These are phyloP conservation scores for Mimumesa dahlbomi DNA, from an alignment of 2,888 invertebrate species.

Conservation along the genomic window DNA sequence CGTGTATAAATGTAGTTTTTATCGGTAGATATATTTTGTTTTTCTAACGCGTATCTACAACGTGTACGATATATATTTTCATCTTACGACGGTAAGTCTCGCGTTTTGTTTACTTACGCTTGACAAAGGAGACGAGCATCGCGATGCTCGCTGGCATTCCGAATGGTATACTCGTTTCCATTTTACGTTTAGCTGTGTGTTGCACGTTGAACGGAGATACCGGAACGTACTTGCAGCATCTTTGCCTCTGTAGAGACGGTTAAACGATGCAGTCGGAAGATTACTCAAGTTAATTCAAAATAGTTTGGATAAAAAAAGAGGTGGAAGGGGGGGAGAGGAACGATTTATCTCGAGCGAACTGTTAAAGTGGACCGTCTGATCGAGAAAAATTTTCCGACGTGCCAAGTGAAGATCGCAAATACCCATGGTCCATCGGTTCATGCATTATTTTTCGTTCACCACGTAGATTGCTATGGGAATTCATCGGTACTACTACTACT, in stretches of 20 bases:
- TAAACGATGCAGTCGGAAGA: neutral
- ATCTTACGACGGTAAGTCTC: too few relatives aligned
- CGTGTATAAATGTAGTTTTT: too few relatives aligned
- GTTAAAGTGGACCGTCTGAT: conserved; percentile 31
- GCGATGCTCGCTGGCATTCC: too few relatives aligned
- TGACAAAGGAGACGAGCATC: too few relatives aligned
- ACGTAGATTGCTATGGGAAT: conserved; percentile 45
- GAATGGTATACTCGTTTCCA: too few relatives aligned
- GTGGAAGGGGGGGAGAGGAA: neutral
- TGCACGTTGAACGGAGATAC: too few relatives aligned
- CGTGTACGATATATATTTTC: too few relatives aligned
- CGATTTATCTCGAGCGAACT: conserved; percentile 17
- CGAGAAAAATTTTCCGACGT: conserved; percentile 20
- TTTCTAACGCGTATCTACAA: too few relatives aligned
- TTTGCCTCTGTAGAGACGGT: neutral
- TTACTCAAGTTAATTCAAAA: conserved; percentile 8
- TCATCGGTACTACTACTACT: conserved; percentile 37
- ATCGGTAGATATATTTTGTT: too few relatives aligned
- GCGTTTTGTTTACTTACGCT: too few relatives aligned
- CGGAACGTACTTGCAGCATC: neutral
- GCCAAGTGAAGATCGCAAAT: conserved; percentile 27
- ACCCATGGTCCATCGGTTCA: conserved; percentile 8
- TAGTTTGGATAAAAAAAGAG: neutral
- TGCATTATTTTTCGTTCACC: conserved; percentile 37
- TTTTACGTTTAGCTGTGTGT: too few relatives aligned